These are phyloP conservation scores for Drosophila macrospina DNA, from an alignment of 2,888 invertebrate genomes.

Conservation along the genomic window DNA sequence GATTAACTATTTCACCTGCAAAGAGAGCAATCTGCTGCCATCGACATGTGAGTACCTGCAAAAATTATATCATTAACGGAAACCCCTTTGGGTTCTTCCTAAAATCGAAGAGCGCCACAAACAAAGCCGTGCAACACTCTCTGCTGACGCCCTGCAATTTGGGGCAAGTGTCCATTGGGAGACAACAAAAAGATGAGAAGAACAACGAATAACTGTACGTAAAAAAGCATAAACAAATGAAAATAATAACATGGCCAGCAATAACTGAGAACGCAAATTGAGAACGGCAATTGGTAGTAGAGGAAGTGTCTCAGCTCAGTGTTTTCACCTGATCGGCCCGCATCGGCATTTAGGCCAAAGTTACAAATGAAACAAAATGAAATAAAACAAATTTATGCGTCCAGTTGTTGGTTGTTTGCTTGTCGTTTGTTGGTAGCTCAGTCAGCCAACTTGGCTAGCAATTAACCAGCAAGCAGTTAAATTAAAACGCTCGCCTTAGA, in stretches of 20 bases:
- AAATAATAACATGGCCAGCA: constrained; percentile 50
- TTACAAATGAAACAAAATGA: constrained; percentile 53
- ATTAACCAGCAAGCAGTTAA: constrained; percentile 49
- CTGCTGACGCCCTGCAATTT: constrained; percentile 6
- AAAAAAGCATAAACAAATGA: constrained; percentile 50
- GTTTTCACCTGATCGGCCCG: constrained; percentile 84
- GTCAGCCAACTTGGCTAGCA: constrained; percentile 59
- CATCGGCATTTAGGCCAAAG: constrained; percentile 74
- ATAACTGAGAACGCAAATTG: constrained; percentile 20
- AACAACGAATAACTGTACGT: constrained; percentile 6
- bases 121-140: background rate
- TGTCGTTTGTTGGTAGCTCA: constrained; percentile 39
- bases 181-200: constrained; percentile 1
- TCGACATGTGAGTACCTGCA: background rate
- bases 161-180: constrained; percentile 2
- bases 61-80: constrained; percentile 9
- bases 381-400: constrained; percentile 72
- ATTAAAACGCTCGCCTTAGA: constrained; percentile 36
- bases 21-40: background rate
- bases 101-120: constrained; percentile 5
- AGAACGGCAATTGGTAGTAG: constrained; percentile 21
- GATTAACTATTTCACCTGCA: background rate
- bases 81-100: background rate
- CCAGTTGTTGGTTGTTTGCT: constrained; percentile 51
- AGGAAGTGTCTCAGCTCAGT: constrained; percentile 20